A percentile compares a stretch with the other conserved stretches of the same genome.
Evolutionary conservation across 2,888 invertebrate genomes (phyloP).

Genomic region (Rhamphomyia laevipes): DNA sequence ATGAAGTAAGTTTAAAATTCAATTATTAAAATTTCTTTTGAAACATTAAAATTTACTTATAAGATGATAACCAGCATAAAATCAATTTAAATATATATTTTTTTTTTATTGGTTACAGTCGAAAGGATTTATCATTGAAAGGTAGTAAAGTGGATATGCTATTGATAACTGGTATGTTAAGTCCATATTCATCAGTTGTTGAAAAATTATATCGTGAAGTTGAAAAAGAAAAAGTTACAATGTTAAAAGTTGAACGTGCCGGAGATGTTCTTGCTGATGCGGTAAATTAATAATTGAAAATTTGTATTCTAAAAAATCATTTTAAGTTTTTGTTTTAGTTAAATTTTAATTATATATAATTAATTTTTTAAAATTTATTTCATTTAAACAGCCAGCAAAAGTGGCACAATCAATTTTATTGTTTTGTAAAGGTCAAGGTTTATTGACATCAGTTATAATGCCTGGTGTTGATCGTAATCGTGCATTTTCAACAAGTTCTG

Average conservation of each 20-base stretch:
- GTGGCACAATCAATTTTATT: conserved; percentile 74
- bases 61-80: neutral
- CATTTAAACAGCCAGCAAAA: conserved; percentile 61
- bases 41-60: too few species aligned
- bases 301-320: neutral
- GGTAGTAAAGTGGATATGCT: conserved; percentile 67
- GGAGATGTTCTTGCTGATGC: conserved; percentile 81
- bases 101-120: conserved; percentile 40
- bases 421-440: conserved; percentile 80
- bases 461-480: conserved; percentile 65
- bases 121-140: conserved; percentile 57
- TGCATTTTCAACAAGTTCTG: conserved; percentile 44
- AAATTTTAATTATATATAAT: neutral
- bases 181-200: conserved; percentile 68
- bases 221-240: conserved; percentile 71
- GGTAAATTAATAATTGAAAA: conserved; percentile 38
- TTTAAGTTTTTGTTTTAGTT: neutral
- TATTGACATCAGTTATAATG: conserved; percentile 68
- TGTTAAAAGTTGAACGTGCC: conserved; percentile 71
- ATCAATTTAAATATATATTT: neutral
- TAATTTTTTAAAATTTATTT: neutral
- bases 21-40: neutral
- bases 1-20: conserved; percentile 53
- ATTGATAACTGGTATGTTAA: conserved; percentile 66
- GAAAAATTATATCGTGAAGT: conserved; percentile 66